Base-by-base conservation (phyloP, 2,113 vertebrate genomes). In the Sinocyclocheilus maitianheensis region DNA sequence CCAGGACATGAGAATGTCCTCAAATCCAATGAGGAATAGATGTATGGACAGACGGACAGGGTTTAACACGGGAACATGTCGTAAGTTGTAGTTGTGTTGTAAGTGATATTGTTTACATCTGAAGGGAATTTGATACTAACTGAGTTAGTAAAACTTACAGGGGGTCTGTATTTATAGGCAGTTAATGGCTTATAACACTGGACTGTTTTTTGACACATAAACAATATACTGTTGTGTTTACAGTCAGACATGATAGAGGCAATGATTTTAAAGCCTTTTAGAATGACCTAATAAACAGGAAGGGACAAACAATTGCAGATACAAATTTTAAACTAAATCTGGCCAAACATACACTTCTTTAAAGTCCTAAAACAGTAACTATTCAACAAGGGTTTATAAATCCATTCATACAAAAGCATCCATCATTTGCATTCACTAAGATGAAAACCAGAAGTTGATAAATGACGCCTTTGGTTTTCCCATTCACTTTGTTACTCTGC, bases 401-500 rank as follows among this genome's bases (percentile, higher is more conserved):
- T 34, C 60, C 30, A 72, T 55, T 55, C 72, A 60, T 63, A 24
- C 0, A 81, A 43, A 48, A 2, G 43, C 43, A 20, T 12, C 20
- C 71, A 67, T 83, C 67, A 16, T 62, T 75, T 78, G 14, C 48
- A 53, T n/a, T n/a, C n/a, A 60, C 24, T 51, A 51, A 1, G 46
- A 55, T 83, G 53, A 78, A 63, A 77, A 67, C n/a, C 30, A 8
- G 20, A 76, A 51, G 22, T 77, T 81, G 60, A 81, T 81, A 67
- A 81, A 81, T 55, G 55, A 55, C 67, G 79, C 34, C n/a, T 75
- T 82, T 78, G 34, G 69, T 77, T 82, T 67, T 86, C n/a, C 55
- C 1, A 20, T 26, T 67, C 62, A 5, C 8, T 40, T 22, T 30
- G 3, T 12, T 24, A 53, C 48, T 48, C 78, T 71, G 55, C 48